Conservation (phyloP, 2,797 vertebrate species). For the Acanthurus tractus region DNA sequence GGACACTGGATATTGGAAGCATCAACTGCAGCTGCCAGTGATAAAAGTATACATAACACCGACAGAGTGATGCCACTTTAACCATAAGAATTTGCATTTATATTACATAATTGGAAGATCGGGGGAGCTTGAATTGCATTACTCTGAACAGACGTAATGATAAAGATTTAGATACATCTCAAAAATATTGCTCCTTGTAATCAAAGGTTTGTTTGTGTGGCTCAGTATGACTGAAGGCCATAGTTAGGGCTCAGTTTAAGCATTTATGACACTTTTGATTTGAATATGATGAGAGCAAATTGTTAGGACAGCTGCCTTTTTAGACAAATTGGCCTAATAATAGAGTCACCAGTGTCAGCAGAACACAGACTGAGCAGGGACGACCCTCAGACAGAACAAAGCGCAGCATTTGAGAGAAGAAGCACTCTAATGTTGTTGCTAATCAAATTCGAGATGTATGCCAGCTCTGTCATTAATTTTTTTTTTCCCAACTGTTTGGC, state of each 20-base stretch:
- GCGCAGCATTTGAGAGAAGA: conserved; percentile 33
- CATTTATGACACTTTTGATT: conserved; percentile 31
- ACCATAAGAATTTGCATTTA: conserved; percentile 69
- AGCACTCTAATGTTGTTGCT: conserved; percentile 72
- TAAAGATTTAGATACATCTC: conserved; percentile 51
- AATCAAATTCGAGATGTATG: conserved; percentile 86
- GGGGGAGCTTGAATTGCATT: conserved; percentile 41
- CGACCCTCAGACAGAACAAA: conserved; percentile 67
- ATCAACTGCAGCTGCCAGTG: conserved; percentile 46
- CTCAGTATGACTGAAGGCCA: conserved; percentile 31
- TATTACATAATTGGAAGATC: conserved; percentile 69
- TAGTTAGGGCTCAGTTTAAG: conserved; percentile 35
- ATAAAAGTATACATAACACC: conserved; percentile 52
- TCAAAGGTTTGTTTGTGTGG: conserved; percentile 56
- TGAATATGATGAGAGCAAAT: conserved; percentile 34
- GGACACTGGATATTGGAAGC: conserved; percentile 54
- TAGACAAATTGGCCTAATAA: conserved; percentile 66
- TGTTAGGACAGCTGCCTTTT: conserved; percentile 40
- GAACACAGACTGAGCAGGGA: conserved; percentile 31
- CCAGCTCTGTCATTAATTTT: conserved; percentile 89
- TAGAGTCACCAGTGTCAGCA: conserved; percentile 22
- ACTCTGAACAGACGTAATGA: conserved; percentile 49
- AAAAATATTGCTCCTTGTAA: conserved; percentile 52
- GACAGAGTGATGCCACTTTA: conserved; percentile 58
- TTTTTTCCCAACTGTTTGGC: conserved; percentile 72